Conservation (phyloP, 2,888 invertebrate species). For the Catocala fraxini region DNA sequence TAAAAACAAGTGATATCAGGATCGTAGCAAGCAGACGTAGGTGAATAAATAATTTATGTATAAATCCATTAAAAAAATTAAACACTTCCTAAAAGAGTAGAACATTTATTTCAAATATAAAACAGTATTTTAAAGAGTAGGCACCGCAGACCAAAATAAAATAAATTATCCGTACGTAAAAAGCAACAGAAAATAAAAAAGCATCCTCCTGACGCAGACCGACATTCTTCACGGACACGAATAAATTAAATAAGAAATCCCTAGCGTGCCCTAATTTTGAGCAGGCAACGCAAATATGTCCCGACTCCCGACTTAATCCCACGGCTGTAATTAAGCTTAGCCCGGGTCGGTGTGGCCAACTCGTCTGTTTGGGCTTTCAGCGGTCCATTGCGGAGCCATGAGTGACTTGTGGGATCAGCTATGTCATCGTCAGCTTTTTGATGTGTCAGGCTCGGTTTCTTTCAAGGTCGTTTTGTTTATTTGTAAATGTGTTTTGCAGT, state of each 20-base stretch:
- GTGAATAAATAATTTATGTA: too few relatives aligned
- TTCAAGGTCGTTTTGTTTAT: slow-evolving; percentile 1
- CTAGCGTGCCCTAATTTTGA: slow-evolving; percentile 60
- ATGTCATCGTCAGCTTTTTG: slow-evolving; percentile 48
- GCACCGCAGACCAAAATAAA: not conserved
- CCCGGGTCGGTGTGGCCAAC: slow-evolving; percentile 52
- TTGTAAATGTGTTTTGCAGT: not conserved
- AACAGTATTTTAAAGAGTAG: too few relatives aligned
- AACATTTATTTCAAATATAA: too few relatives aligned
- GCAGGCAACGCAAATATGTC: slow-evolving; percentile 60
- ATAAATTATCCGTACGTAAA: slow-evolving; percentile 11
- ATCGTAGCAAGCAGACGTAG: too few relatives aligned
- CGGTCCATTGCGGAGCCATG: slow-evolving; percentile 40
- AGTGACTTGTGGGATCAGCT: slow-evolving; percentile 44
- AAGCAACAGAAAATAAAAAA: slow-evolving; percentile 25
- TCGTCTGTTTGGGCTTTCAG: slow-evolving; percentile 53
- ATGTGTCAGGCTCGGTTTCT: slow-evolving; percentile 20
- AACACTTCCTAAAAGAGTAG: too few relatives aligned
- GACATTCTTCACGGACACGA: slow-evolving; percentile 58
- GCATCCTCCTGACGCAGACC: slow-evolving; percentile 34
- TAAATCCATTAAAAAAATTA: too few relatives aligned
- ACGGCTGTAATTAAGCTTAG: slow-evolving; percentile 58
- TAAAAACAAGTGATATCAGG: too few relatives aligned
- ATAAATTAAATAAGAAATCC: slow-evolving; percentile 69
- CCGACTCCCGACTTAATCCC: slow-evolving; percentile 59